Evolutionary conservation across 2,797 vertebrate species (phyloP), one percentile per base, ranked within the genome.

Genomic region (Corythornis leucogaster): DNA sequence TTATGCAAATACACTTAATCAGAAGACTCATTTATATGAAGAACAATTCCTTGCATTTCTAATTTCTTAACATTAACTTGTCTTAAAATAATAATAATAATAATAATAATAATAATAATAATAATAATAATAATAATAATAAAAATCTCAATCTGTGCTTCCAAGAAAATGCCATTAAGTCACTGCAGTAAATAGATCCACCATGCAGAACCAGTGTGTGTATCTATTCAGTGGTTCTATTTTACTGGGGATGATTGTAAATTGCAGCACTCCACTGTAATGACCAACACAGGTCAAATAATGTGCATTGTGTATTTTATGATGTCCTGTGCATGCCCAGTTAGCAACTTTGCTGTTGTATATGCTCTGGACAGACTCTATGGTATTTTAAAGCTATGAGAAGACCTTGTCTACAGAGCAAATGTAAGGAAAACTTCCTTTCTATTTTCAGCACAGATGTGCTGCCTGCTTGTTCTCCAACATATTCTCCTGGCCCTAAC

Each of bases 61-160:
- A 78, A 80, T 80, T 89, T 91, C 66, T 94, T 74, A 62, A 79
- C 85, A 90, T 45, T 76, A 91, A 85, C 69, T 89, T 85, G 53
- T 86, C 77, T 73, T 59, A 33, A 63, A 93, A n/a, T 38, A 38
- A 38, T 38, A 38, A 14, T 38, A 38, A 35, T n/a, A n/a, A n/a
- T n/a, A n/a, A n/a, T 38, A 38, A 11, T 38, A 38, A 38, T 38
- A 38, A 12, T 38, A 38, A 11, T 38, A 38, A 38, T 38, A 38
- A 12, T 38, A 38, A 11, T 38, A 93, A n/a, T 38, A 38, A 38
- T 38, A 38, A 14, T 38, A 38, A 11, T 38, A 38, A 38, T 38
- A 38, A 12, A 38, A 38, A 38, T 38, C 35, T 38, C 35, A 38
- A 38, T 38, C 46, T 31, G 17, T 33, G 87, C 79, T 30, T 76